These are phyloP conservation scores for Engystomops pustulosus DNA, from an alignment of 2,113 vertebrate species.

Conservation along the genomic window DNA sequence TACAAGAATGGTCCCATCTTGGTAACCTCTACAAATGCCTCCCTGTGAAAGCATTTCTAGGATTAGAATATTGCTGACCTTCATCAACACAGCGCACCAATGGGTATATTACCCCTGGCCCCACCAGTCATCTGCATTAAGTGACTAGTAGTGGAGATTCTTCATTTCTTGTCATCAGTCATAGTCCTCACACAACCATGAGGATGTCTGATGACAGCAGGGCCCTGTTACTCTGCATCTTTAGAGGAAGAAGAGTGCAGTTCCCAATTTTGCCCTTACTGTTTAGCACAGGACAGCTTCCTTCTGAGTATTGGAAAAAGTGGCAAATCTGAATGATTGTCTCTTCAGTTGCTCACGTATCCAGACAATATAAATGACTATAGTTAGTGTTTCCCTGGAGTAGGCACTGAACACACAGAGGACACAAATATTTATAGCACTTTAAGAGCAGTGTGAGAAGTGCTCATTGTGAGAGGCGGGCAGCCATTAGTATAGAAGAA, in stretches of 20 bases:
- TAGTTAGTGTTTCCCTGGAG: constrained; percentile 4
- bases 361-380: background rate
- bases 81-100: no score
- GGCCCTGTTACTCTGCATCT: no score
- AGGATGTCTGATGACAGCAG: background rate
- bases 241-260: background rate
- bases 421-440: constrained; percentile 76
- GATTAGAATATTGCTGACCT: no score
- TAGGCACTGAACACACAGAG: constrained; percentile 67
- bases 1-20: no score
- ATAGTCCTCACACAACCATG: no score
- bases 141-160: no score
- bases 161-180: no score
- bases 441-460: constrained; percentile 73
- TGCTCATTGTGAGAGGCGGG: constrained; percentile 67
- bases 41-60: no score
- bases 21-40: no score
- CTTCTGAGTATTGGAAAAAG: background rate
- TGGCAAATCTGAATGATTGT: background rate
- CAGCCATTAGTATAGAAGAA: constrained; percentile 66
- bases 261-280: background rate
- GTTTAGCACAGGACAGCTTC: background rate
- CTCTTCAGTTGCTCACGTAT: no score
- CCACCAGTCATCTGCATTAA: no score
- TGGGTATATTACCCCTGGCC: no score